These are phyloP conservation scores for Lamellibrachia columna DNA, from an alignment of 2,888 invertebrate species.

Conservation along the genomic window DNA sequence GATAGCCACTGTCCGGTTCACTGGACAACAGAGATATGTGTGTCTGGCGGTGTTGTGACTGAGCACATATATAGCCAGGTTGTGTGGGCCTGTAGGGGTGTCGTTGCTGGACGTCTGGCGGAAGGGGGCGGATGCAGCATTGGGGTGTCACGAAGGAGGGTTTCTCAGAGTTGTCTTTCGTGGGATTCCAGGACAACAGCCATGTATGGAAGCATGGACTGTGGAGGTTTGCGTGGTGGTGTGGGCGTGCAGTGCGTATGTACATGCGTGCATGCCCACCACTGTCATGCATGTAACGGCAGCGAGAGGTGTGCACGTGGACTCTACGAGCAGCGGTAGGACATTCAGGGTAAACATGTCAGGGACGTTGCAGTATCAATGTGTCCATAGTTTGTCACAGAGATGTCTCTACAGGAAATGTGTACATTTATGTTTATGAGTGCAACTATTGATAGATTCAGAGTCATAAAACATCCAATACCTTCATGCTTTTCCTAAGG, in stretches of 20 bases:
- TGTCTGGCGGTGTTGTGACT: background rate
- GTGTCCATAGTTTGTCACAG: background rate
- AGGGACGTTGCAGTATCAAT: background rate
- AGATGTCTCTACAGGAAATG: background rate
- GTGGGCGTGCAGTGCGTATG: background rate
- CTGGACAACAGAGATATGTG: background rate
- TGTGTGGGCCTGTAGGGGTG: background rate
- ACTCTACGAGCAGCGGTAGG: background rate
- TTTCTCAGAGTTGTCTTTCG: background rate
- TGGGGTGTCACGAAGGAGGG: background rate
- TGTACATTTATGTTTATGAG: background rate
- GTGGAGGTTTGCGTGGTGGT: background rate
- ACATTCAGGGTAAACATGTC: background rate
- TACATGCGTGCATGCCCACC: background rate
- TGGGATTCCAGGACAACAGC: background rate
- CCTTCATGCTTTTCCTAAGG: background rate
- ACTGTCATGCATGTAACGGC: background rate
- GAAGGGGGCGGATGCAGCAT: background rate
- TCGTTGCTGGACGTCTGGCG: background rate
- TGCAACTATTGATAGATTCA: background rate
- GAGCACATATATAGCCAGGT: background rate
- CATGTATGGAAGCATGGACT: background rate
- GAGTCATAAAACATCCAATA: background rate
- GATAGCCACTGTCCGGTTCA: constrained; percentile 12
- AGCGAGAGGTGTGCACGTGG: background rate